Percentiles rank a stretch among this genome's conserved stretches.
These are phyloP conservation scores for Percopsis transmontana DNA, from an alignment of 2,113 vertebrate species.

Conservation along the genomic window DNA sequence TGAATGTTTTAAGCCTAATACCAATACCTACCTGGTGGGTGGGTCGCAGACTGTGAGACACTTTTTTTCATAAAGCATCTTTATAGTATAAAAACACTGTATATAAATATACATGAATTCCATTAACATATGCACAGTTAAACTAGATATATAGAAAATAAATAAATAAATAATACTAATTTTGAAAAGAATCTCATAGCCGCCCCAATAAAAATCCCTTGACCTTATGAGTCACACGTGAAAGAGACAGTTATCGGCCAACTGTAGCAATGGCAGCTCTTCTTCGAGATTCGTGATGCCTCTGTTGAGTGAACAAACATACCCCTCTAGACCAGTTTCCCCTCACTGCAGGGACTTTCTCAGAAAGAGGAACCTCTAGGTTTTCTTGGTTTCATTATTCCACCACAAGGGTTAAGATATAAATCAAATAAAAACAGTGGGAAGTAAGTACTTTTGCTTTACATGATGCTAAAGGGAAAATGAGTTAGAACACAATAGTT, in stretches of 20 bases:
- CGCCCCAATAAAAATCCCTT: too few relatives aligned
- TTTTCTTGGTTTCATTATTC: conserved; percentile 42
- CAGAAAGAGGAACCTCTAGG: conserved; percentile 53
- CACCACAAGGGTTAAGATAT: conserved; percentile 2
- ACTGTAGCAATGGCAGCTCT: conserved; percentile 36
- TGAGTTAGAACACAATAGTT: background rate
- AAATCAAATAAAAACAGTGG: background rate
- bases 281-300: conserved; percentile 31
- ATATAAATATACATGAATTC: too few relatives aligned
- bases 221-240: too few relatives aligned
- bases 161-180: too few relatives aligned
- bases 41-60: too few relatives aligned
- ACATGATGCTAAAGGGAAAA: background rate
- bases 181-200: too few relatives aligned
- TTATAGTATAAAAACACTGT: too few relatives aligned
- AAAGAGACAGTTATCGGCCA: conserved; percentile 20
- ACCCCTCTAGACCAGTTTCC: conserved; percentile 30
- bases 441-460: background rate
- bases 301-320: conserved; percentile 37
- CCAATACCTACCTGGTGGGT: too few relatives aligned
- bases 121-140: too few relatives aligned
- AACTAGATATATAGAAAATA: too few relatives aligned
- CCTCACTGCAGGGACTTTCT: conserved; percentile 22
- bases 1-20: too few relatives aligned
- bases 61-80: too few relatives aligned